A percentile compares a stretch with the other conserved stretches of the same genome.
Conservation (phyloP, 2,888 invertebrate species). For the Thalpophila matura region DNA sequence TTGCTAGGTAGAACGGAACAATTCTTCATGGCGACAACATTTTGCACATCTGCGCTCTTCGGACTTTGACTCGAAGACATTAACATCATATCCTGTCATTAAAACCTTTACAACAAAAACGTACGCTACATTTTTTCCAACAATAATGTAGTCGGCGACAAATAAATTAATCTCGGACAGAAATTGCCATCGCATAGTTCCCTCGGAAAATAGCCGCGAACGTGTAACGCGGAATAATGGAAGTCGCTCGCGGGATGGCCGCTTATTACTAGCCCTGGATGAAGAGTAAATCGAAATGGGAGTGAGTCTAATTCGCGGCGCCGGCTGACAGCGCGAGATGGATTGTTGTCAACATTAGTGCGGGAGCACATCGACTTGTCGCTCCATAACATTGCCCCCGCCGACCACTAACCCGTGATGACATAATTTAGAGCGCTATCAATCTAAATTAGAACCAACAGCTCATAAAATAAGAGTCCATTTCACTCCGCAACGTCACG, state of each 20-base stretch:
- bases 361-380: conserved; percentile 88
- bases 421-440: conserved; percentile 53
- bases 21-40: conserved; percentile 77
- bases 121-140: conserved; percentile 74
- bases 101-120: conserved; percentile 80
- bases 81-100: conserved; percentile 88
- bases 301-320: conserved; percentile 88
- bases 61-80: conserved; percentile 76
- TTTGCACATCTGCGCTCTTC: conserved; percentile 84
- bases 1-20: conserved; percentile 77
- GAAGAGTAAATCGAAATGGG: conserved; percentile 88
- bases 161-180: conserved; percentile 82
- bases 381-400: conserved; percentile 72
- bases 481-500: conserved; percentile 66
- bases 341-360: conserved; percentile 90
- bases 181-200: conserved; percentile 81
- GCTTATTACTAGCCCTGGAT: conserved; percentile 78
- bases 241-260: conserved; percentile 72
- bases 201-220: conserved; percentile 67
- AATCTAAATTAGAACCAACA: conserved; percentile 66
- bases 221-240: conserved; percentile 73
- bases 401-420: conserved; percentile 44
- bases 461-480: conserved; percentile 72
- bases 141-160: conserved; percentile 79
- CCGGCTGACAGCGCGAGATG: conserved; percentile 87